A percentile compares a stretch with the other conserved stretches of the same genome.
phyloP scores from a whole-genome alignment of 2,888 invertebrate species.

The Capitulum mitella region DNA sequence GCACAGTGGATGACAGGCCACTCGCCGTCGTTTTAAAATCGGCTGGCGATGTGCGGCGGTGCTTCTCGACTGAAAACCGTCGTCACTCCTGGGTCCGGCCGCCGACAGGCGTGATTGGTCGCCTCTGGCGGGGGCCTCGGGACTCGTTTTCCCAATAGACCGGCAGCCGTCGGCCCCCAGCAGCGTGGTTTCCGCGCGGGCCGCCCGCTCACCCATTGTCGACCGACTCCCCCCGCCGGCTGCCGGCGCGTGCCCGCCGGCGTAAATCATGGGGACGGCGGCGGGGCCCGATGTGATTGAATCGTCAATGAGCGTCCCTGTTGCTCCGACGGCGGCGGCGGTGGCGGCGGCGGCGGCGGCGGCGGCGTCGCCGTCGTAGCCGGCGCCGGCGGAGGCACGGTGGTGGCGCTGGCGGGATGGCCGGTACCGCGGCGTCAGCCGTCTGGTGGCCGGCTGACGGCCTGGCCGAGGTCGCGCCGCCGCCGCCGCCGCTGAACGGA shows the following conservation, averaged over 20 bases:
- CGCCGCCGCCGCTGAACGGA: no score
- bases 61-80: no score
- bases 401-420: neutral
- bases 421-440: neutral
- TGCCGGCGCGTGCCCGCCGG: neutral
- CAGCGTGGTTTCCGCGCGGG: no score
- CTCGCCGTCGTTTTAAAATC: no score
- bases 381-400: no score
- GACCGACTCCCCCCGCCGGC: neutral
- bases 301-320: conserved; percentile 10
- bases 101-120: no score
- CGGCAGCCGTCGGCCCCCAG: no score
- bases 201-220: neutral
- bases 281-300: neutral
- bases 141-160: no score
- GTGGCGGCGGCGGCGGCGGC: neutral
- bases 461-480: neutral
- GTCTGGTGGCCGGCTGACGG: neutral
- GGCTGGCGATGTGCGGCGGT: no score
- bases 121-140: no score
- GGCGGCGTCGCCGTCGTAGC: neutral
- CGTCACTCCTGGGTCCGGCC: no score
- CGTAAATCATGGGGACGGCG: neutral
- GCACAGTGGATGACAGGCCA: no score
- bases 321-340: neutral